These are phyloP conservation scores for Odontesthes bonariensis DNA, from an alignment of 2,113 vertebrate species.

Conservation along the genomic window DNA sequence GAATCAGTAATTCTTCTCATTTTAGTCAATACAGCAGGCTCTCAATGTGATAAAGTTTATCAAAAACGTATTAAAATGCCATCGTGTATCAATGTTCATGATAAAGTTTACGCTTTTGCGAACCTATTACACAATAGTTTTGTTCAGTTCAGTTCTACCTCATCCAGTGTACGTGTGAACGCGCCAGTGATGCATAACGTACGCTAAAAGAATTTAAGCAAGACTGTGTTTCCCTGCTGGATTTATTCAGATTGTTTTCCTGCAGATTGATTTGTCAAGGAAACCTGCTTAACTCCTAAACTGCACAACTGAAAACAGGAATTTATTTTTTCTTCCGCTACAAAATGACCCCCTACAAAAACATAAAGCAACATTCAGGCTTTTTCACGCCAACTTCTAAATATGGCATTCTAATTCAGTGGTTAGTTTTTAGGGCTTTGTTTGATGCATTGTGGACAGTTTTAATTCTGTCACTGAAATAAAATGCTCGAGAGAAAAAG, in stretches of 20 bases:
- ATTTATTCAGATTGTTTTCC: constrained; percentile 4
- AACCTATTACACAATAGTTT: too few species aligned
- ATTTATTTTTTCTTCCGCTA: neutral
- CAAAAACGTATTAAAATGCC: neutral
- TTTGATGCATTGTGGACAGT: too few species aligned
- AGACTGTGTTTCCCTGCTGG: neutral
- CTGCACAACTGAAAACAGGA: neutral
- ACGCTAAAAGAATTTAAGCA: neutral
- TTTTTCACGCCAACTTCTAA: too few species aligned
- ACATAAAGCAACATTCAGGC: too few species aligned
- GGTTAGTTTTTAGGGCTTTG: too few species aligned
- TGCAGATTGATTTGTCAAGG: neutral
- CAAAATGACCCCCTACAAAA: neutral
- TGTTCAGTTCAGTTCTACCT: too few species aligned
- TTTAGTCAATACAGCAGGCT: constrained; percentile 11
- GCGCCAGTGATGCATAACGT: neutral
- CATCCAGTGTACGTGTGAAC: neutral
- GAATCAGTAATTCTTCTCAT: constrained; percentile 3
- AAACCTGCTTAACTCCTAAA: neutral
- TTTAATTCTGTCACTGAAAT: too few species aligned
- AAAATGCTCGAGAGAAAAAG: too few species aligned
- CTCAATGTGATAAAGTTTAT: constrained; percentile 12
- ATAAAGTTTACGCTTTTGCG: neutral
- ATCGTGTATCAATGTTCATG: neutral
- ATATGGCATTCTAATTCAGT: too few species aligned